Base-by-base conservation (phyloP, 2,113 vertebrate genomes). In the Ammodytes marinus region DNA sequence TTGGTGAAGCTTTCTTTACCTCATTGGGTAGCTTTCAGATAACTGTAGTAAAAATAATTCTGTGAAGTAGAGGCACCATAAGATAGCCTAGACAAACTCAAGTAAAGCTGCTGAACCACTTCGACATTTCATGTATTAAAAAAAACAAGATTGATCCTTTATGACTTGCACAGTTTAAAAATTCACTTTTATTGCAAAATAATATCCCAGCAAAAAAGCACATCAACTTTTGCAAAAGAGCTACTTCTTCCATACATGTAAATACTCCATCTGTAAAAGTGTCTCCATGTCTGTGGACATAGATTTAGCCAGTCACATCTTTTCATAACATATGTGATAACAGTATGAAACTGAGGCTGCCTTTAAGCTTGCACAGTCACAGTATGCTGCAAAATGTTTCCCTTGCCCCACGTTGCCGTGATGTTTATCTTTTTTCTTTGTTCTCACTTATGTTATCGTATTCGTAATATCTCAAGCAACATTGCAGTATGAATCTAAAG, bases 131-230 rank as follows among this genome's bases (percentile, higher is more conserved):
- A 4, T 60, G 7, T 15, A 79, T 71, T 27, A 39, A 73, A 81
- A 76, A 88, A 39, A 77, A 11, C 27, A 57, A 76, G 43, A 65
- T n/a, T 53, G 52, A 1, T 79, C 45, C 2, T 46, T 53, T 5
- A 50, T 77, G 58, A 69, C 15, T 55, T 63, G 17, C 45, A 39
- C 54, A 61, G 69, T 87, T 85, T 85, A 77, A 85, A 86, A 90
- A 80, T 60, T 64, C 37, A 77, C 46, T 90, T 93, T 92, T 90
- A 91, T 90, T 92, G 83, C 74, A 90, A 94, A 92, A 89, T 88
- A 85, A 92, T 75, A 91, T 81, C 72, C 54, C 58, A 85, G 83
- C 82, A 69, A 88, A 86, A 84, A 88, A 89, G 71, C 81, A 94
- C 87, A 93, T 86, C 79, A 90, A 79, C 77, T 80, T 66, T 76